Evolutionary conservation across 2,888 invertebrate genomes (phyloP).

Genomic region (Anarsia innoxiella): DNA sequence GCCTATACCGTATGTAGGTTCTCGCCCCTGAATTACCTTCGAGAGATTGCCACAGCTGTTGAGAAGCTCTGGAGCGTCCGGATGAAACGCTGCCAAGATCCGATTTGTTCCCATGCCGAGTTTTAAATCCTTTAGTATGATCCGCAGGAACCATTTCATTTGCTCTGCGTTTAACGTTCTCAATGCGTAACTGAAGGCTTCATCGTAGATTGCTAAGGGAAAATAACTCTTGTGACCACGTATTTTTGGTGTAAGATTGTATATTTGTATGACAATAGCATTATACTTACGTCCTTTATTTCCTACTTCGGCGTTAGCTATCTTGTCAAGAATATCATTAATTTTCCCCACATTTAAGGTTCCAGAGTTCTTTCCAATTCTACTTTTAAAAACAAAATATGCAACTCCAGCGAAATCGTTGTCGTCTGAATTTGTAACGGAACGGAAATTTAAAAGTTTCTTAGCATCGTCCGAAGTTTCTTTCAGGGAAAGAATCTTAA

Average conservation of each 20-base stretch:
- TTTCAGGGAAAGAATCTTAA: conserved; percentile 84
- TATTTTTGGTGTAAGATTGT: too few relatives aligned
- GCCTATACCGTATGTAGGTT: too few relatives aligned
- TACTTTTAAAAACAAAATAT: conserved; percentile 79
- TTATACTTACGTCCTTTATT: conserved; percentile 73
- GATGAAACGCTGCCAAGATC: conserved; percentile 84
- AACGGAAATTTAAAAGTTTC: conserved; percentile 59
- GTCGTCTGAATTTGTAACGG: conserved; percentile 64
- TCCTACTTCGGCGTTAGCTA: conserved; percentile 80
- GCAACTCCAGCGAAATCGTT: conserved; percentile 88
- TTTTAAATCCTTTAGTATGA: conserved; percentile 89
- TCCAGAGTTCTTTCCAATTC: conserved; percentile 52
- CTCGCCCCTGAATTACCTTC: too few relatives aligned
- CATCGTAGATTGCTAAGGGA: conserved; percentile 46
- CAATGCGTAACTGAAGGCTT: conserved; percentile 79
- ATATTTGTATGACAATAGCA: too few relatives aligned
- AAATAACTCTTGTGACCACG: too few relatives aligned
- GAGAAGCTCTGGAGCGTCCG: conserved; percentile 85
- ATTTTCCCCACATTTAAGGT: conserved; percentile 80
- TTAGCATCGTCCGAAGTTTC: conserved; percentile 71
- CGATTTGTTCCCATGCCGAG: conserved; percentile 82
- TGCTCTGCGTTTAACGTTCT: conserved; percentile 82
- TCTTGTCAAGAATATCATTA: conserved; percentile 83
- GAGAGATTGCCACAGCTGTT: conserved; percentile 80
- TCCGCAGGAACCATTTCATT: conserved; percentile 92